These are phyloP conservation scores for Dufourea novaeangliae DNA, from an alignment of 1,140 invertebrate species.

Conservation along the genomic window DNA sequence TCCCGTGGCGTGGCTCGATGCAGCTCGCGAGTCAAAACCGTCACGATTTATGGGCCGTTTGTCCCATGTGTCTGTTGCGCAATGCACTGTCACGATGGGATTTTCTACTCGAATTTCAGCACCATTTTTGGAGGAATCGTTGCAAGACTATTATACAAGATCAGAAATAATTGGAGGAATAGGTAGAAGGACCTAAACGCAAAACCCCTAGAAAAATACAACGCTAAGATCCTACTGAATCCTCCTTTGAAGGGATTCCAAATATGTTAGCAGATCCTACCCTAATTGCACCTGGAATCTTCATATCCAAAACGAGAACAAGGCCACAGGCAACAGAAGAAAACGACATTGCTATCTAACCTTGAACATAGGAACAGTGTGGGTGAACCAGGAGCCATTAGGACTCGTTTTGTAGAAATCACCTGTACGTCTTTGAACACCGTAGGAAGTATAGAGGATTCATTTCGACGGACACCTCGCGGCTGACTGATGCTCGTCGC, in stretches of 20 bases:
- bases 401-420: constrained; percentile 57
- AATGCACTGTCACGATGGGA: not conserved
- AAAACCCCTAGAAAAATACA: too few species aligned
- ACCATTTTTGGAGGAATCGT: not conserved
- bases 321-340: not conserved
- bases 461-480: constrained; percentile 64
- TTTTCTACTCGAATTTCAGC: constrained; percentile 1
- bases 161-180: too few species aligned
- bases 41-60: constrained; percentile 32
- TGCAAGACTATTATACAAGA: too few species aligned
- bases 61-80: constrained; percentile 22
- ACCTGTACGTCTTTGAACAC: constrained; percentile 61
- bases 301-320: not conserved
- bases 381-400: constrained; percentile 44
- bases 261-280: too few species aligned
- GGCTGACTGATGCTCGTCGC: constrained; percentile 66
- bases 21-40: constrained; percentile 15
- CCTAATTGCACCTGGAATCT: too few species aligned
- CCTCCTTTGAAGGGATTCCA: too few species aligned
- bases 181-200: too few species aligned
- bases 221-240: too few species aligned
- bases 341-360: not conserved
- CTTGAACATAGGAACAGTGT: not conserved
- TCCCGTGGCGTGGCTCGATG: constrained; percentile 18
- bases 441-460: constrained; percentile 32